These are phyloP conservation scores for Arctocebus calabarensis DNA, from an alignment of 2,797 vertebrate species.

Conservation along the genomic window DNA sequence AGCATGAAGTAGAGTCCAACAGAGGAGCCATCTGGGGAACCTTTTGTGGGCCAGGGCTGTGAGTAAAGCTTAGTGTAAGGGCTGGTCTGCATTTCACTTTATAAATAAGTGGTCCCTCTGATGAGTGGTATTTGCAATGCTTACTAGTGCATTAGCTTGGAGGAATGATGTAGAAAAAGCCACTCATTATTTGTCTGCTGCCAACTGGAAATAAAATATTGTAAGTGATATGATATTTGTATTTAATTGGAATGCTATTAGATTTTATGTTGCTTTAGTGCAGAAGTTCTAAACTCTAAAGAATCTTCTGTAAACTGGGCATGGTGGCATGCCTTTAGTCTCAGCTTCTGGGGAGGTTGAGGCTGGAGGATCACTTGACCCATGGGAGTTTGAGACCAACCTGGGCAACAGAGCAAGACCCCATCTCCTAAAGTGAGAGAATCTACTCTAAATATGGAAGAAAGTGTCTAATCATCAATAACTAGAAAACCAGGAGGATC, in stretches of 20 bases:
- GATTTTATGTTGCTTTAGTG: background rate
- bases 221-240: background rate
- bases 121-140: background rate
- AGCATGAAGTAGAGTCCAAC: background rate
- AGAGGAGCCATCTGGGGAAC: background rate
- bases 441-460: background rate
- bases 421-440: background rate
- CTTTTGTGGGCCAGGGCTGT: rapidly evolving
- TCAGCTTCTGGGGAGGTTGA: too few species aligned
- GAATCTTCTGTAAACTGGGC: background rate
- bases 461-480: background rate
- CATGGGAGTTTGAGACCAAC: too few species aligned
- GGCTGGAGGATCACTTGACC: too few species aligned
- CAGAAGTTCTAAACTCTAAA: conserved; percentile 23
- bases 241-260: background rate
- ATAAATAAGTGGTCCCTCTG: background rate
- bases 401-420: background rate
- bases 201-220: background rate
- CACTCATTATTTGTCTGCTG: background rate
- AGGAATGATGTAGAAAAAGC: background rate
- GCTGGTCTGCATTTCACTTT: background rate
- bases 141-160: background rate
- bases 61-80: background rate
- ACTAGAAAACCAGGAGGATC: background rate
- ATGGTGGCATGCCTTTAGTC: background rate